phyloP scores from a whole-genome alignment of 2,113 vertebrate species.

The Pionites leucogaster region DNA sequence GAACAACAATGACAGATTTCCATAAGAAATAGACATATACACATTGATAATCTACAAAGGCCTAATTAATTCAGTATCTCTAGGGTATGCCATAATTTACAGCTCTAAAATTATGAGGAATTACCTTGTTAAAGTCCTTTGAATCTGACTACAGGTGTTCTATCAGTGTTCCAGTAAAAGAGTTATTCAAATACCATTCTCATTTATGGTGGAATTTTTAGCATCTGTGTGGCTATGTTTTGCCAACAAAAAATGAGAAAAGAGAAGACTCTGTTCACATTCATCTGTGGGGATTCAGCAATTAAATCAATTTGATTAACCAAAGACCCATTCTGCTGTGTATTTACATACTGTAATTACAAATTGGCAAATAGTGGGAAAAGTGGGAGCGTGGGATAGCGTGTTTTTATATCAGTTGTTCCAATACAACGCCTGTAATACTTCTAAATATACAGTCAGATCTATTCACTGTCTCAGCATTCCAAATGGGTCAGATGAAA shows the following conservation, averaged over 20 bases:
- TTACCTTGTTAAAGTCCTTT: conserved; percentile 37
- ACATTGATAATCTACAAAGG: conserved; percentile 22
- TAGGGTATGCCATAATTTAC: conserved; percentile 1
- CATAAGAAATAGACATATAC: neutral
- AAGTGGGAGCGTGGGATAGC: conserved; percentile 64
- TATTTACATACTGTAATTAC: conserved; percentile 76
- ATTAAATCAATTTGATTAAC: conserved; percentile 78
- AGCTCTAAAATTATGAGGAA: conserved; percentile 24
- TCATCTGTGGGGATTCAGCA: conserved; percentile 73
- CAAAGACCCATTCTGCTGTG: conserved; percentile 75
- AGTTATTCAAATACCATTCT: conserved; percentile 38
- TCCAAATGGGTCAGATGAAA: neutral
- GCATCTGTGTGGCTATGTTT: conserved; percentile 59
- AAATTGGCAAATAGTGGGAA: conserved; percentile 70
- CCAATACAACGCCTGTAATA: conserved; percentile 52
- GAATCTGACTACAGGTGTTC: conserved; percentile 56
- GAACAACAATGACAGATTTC: conserved; percentile 38
- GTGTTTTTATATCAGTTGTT: conserved; percentile 65
- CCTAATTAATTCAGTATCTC: conserved; percentile 45
- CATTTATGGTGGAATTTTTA: conserved; percentile 57
- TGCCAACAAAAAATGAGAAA: conserved; percentile 70
- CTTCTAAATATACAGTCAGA: conserved; percentile 47
- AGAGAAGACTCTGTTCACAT: conserved; percentile 69
- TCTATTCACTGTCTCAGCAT: conserved; percentile 3
- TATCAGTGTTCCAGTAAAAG: conserved; percentile 1